A percentile compares a stretch with the other conserved stretches of the same genome.
Conservation (phyloP, 2,113 vertebrate genomes). For the Perccottus glenii region DNA sequence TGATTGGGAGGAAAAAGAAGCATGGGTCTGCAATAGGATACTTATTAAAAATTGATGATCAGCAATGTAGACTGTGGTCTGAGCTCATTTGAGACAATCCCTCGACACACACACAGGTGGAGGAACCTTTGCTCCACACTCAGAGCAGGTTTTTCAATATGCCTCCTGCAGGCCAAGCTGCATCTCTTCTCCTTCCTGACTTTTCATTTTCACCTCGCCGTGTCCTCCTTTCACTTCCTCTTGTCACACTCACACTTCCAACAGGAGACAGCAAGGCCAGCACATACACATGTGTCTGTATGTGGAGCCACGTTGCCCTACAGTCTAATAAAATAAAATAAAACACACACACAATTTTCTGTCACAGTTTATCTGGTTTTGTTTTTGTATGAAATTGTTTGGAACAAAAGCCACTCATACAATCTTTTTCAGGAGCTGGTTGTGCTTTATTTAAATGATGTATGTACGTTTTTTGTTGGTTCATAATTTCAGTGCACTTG, state of each 20-base stretch:
- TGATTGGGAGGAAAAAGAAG: slow-evolving; percentile 23
- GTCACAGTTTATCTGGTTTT: neutral
- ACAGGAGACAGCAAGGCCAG: slow-evolving; percentile 25
- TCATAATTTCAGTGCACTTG: neutral
- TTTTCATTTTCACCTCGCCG: slow-evolving; percentile 52
- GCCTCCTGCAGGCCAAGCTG: slow-evolving; percentile 38
- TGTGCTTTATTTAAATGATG: neutral
- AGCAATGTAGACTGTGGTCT: slow-evolving; percentile 34
- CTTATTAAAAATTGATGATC: slow-evolving; percentile 72
- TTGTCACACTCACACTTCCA: slow-evolving; percentile 41
- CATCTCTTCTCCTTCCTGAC: slow-evolving; percentile 29
- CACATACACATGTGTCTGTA: neutral
- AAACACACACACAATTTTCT: too few relatives aligned
- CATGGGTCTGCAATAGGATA: slow-evolving; percentile 67
- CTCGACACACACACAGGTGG: slow-evolving; percentile 30
- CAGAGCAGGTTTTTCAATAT: slow-evolving; percentile 46
- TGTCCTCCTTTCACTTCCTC: slow-evolving; percentile 39
- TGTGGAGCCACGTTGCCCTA: neutral
- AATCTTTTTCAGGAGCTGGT: neutral
- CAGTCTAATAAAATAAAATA: too few relatives aligned
- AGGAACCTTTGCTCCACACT: slow-evolving; percentile 20
- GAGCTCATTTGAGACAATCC: neutral
- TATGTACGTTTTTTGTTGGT: neutral
- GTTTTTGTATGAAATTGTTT: neutral
- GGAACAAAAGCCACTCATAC: too few relatives aligned